These are phyloP conservation scores for Platichthys stellatus DNA, from an alignment of 2,113 vertebrate genomes.

Conservation along the genomic window DNA sequence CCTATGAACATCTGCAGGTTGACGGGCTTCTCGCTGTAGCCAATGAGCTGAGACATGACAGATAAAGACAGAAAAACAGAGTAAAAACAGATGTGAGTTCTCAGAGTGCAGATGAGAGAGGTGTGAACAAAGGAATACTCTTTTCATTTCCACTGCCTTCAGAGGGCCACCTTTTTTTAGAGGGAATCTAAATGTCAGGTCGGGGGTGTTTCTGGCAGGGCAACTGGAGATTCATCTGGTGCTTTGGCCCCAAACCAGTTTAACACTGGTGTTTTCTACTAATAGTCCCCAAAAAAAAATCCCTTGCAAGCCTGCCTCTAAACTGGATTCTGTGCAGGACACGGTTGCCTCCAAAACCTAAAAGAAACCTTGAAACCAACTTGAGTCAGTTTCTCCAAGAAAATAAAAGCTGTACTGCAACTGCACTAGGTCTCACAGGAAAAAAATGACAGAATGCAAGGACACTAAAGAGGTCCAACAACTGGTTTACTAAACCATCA, in stretches of 20 bases:
- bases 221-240: conserved; percentile 60
- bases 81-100: conserved; percentile 56
- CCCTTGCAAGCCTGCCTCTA: conserved; percentile 24
- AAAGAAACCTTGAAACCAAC: conserved; percentile 22
- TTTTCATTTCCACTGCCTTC: conserved; percentile 56
- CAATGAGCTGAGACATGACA: conserved; percentile 87
- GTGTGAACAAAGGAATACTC: conserved; percentile 58
- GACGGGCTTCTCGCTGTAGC: conserved; percentile 95
- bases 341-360: conserved; percentile 30
- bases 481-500: background rate
- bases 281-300: conserved; percentile 32
- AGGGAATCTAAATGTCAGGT: conserved; percentile 65
- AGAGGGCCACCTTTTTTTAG: conserved; percentile 48
- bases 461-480: background rate
- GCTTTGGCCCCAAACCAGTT: conserved; percentile 55
- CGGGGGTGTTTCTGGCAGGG: conserved; percentile 55
- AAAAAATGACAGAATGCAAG: background rate
- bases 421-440: background rate
- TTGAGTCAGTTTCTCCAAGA: conserved; percentile 14
- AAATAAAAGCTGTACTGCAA: background rate
- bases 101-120: conserved; percentile 45
- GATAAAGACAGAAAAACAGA: conserved; percentile 52
- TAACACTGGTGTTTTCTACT: conserved; percentile 52
- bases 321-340: conserved; percentile 35
- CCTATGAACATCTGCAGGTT: conserved; percentile 99